phyloP scores from a whole-genome alignment of 1,140 invertebrate genomes.

The Tenebrio molitor region DNA sequence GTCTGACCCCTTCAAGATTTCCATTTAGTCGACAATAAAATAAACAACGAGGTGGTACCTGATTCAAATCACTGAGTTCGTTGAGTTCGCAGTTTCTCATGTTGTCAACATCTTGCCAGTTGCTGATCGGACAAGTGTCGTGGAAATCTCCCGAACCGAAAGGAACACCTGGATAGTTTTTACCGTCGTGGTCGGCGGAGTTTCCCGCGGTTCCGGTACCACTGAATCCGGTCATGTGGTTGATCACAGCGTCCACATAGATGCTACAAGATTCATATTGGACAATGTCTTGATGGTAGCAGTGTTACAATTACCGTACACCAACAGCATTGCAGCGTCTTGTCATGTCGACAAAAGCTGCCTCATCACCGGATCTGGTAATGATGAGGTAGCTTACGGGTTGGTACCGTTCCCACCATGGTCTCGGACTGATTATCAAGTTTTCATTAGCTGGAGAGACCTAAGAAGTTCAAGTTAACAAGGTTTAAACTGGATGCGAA shows the following conservation, averaged over 20 bases:
- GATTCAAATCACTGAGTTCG: conserved; percentile 82
- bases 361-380: conserved; percentile 83
- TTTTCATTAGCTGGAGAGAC: conserved; percentile 76
- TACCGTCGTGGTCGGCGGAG: conserved; percentile 68
- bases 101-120: conserved; percentile 68
- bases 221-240: conserved; percentile 86
- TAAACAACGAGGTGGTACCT: conserved; percentile 63
- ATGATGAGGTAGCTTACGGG: conserved; percentile 86
- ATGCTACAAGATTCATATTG: conserved; percentile 70
- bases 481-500: background rate
- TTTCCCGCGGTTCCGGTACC: conserved; percentile 75
- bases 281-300: too few relatives aligned
- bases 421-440: conserved; percentile 69
- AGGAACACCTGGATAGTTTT: conserved; percentile 73
- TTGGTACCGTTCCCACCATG: conserved; percentile 91
- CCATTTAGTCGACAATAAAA: background rate
- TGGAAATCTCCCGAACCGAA: conserved; percentile 74
- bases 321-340: conserved; percentile 60
- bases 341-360: conserved; percentile 81
- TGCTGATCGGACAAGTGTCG: conserved; percentile 68
- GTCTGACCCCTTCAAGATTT: conserved; percentile 65
- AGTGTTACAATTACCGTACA: conserved; percentile 56
- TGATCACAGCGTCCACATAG: conserved; percentile 88
- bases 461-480: conserved; percentile 60
- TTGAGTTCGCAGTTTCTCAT: conserved; percentile 81